These are phyloP conservation scores for Bellardia bayeri DNA, from an alignment of 2,888 invertebrate species.

Conservation along the genomic window DNA sequence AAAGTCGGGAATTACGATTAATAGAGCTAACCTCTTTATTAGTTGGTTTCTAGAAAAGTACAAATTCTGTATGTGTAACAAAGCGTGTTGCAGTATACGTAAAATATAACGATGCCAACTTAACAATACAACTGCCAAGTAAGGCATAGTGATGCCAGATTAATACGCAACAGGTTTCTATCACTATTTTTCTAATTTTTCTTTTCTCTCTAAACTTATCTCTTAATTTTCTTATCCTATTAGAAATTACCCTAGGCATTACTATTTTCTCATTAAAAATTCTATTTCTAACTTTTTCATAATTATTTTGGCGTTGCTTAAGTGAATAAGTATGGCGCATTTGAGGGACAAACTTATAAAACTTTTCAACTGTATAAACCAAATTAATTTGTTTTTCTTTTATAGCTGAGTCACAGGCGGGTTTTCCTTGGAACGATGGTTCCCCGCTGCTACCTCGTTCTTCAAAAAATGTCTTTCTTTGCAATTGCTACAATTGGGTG, in stretches of 20 bases:
- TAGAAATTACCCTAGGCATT: neutral
- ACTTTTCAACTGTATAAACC: too few relatives aligned
- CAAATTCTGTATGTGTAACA: too few relatives aligned
- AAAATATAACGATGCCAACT: too few relatives aligned
- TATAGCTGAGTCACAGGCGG: neutral
- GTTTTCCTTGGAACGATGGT: constrained; percentile 18
- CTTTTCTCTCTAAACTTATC: neutral
- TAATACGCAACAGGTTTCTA: too few relatives aligned
- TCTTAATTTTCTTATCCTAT: neutral
- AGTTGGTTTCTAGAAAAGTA: too few relatives aligned
- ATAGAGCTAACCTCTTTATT: too few relatives aligned
- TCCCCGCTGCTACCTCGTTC: neutral
- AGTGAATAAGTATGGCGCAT: neutral
- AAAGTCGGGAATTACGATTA: too few relatives aligned
- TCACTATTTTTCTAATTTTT: too few relatives aligned
- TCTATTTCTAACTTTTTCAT: neutral
- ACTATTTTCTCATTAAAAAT: neutral
- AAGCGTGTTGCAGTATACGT: too few relatives aligned
- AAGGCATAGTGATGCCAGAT: too few relatives aligned
- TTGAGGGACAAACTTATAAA: too few relatives aligned
- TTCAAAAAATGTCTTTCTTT: neutral
- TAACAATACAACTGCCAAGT: too few relatives aligned
- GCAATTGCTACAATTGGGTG: constrained; percentile 37
- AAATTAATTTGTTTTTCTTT: neutral
- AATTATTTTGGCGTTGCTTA: neutral